Evolutionary conservation across 1,140 invertebrate genomes (phyloP), one percentile per base, ranked within the genome.

Genomic region (Drosophila funebris): DNA sequence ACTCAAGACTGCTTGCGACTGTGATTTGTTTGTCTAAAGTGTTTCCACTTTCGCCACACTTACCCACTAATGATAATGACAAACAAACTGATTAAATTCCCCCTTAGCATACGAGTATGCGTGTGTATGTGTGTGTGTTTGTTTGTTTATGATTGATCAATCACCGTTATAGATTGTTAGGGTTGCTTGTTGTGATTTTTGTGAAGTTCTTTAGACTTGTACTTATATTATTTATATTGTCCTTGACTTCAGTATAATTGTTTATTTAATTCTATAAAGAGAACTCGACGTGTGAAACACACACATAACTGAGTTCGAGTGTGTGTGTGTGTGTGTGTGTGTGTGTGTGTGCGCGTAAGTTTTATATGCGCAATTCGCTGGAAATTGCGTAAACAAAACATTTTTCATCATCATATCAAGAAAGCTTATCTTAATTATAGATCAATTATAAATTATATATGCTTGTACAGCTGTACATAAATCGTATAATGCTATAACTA

Each of bases 351-450:
- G 57, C 63, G 37, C 46, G 46, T 60, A 61, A 44, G 61, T 53
- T 52, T 76, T 73, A 70, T 69, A 62, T 41, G 29, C 66, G 60
- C 54, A 73, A 64, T 79, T 69, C 39, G 50, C 43, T 60, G 46
- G 56, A 73, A 57, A 76, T 70, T 85, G 77, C 81, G 73, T 76
- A 84, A 84, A 80, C 64, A 70, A 80, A 77, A 46, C 73, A 76
- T 81, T 69, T 61, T 64, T 72, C 61, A 64, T 43, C 22, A 41
- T 14, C 44, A 31, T 22, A 73, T 62, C 78, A 78, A 48, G 44
- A 48, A 78, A 63, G 83, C 78, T 88, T 87, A 87, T 87, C 82
- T 87, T 82, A 82, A 87, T 87, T 87, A 82, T 87, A 87, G 78
- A 87, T 87, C 83, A 87, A 87, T 87, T 87, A 87, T 87, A 71